Conservation (phyloP, 1,140 invertebrate species). For the Drosophila simulans region DNA sequence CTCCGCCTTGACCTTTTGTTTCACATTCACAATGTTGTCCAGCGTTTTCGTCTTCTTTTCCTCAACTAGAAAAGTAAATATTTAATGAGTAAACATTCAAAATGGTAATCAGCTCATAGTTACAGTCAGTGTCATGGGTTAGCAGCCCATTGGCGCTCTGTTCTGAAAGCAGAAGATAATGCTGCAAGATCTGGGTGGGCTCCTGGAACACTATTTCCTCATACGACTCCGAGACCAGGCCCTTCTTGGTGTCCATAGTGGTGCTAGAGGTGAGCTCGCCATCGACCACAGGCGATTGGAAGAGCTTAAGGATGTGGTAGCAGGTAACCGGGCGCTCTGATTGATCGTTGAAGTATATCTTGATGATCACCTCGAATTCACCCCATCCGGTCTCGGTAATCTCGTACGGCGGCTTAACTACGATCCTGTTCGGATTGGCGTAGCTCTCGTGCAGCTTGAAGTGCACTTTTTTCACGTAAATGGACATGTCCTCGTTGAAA, state of each 20-base stretch:
- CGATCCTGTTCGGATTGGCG: conserved; percentile 95
- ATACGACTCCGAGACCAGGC: conserved; percentile 96
- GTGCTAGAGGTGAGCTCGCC: conserved; percentile 85
- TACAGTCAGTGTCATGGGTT: conserved; percentile 96
- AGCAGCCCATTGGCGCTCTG: conserved; percentile 65
- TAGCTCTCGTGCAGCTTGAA: conserved; percentile 99
- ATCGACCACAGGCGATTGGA: conserved; percentile 89
- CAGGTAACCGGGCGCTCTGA: conserved; percentile 98
- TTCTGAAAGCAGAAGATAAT: conserved; percentile 91
- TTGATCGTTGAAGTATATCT: conserved; percentile 98
- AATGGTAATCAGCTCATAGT: conserved; percentile 82
- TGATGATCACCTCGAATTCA: conserved; percentile 99
- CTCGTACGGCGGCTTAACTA: conserved; percentile 98
- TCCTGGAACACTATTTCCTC: conserved; percentile 99
- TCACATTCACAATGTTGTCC: conserved; percentile 91
- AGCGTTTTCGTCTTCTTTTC: conserved; percentile 94
- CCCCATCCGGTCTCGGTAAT: conserved; percentile 99
- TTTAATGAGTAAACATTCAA: not conserved
- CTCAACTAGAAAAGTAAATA: conserved; percentile 90
- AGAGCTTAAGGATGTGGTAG: conserved; percentile 98
- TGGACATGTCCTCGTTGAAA: conserved; percentile 96
- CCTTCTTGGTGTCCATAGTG: conserved; percentile 91
- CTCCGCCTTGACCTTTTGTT: conserved; percentile 93
- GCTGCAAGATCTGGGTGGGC: conserved; percentile 96
- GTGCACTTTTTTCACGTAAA: conserved; percentile 98